These are phyloP conservation scores for Piprites chloris DNA, from an alignment of 2,113 vertebrate genomes.

Conservation along the genomic window DNA sequence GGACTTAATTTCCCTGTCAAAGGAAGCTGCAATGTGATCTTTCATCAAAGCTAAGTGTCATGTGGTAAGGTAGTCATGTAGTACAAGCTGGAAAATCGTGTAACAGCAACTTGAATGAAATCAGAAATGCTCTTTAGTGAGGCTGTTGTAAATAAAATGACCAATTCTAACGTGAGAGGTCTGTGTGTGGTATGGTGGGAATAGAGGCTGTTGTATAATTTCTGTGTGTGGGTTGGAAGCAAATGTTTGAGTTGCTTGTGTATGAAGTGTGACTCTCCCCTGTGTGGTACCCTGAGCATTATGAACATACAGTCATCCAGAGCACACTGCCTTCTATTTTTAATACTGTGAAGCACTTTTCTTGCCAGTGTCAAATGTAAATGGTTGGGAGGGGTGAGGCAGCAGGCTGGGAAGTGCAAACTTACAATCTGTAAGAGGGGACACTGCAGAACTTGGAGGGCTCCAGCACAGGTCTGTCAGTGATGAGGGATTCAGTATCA, in stretches of 20 bases:
- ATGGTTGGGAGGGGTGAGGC: not conserved
- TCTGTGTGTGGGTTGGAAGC: not conserved
- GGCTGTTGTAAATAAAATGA: constrained; percentile 53
- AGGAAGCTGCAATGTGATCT: not conserved
- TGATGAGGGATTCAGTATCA: not conserved
- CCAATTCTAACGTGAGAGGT: constrained; percentile 9
- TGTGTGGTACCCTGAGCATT: not conserved
- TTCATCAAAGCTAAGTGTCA: constrained; percentile 11
- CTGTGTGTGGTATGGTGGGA: constrained; percentile 19
- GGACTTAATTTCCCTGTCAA: constrained; percentile 22
- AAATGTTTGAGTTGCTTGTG: not conserved
- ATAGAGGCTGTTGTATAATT: not conserved
- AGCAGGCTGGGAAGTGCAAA: not conserved
- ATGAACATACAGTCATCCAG: not conserved
- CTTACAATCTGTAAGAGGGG: not conserved
- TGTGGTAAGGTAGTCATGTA: not conserved
- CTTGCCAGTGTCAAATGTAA: not conserved
- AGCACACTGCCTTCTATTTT: not conserved
- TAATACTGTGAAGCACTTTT: not conserved
- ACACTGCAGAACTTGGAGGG: not conserved
- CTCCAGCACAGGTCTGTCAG: not conserved
- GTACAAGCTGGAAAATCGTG: constrained; percentile 30
- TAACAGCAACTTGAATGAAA: constrained; percentile 10
- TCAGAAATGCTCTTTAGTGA: constrained; percentile 1
- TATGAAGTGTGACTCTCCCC: not conserved